phyloP scores from a whole-genome alignment of 2,113 vertebrate genomes.

The Tachysurus fulvidraco region DNA sequence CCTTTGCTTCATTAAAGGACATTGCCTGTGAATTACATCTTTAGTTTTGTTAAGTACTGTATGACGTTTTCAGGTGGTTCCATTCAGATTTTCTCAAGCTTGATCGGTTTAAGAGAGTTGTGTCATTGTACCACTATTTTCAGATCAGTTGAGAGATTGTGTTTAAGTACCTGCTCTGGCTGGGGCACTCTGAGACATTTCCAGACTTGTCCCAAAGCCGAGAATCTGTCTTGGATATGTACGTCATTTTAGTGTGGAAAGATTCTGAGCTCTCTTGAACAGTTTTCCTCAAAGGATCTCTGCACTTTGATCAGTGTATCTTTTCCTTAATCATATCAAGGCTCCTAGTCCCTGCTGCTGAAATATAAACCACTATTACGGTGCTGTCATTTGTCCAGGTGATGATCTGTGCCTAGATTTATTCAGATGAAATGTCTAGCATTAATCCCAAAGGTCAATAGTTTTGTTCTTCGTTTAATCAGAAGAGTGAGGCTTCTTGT shows the following conservation, averaged over 20 bases:
- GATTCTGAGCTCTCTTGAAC: background rate
- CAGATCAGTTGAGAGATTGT: background rate
- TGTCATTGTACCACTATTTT: background rate
- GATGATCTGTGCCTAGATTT: background rate
- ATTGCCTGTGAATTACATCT: background rate
- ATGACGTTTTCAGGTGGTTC: background rate
- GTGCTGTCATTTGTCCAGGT: background rate
- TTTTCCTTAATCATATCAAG: background rate
- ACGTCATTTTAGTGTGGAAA: conserved; percentile 12
- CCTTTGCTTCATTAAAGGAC: background rate
- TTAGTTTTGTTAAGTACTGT: background rate
- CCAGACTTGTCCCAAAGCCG: background rate
- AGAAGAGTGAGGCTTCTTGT: background rate
- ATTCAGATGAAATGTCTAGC: background rate
- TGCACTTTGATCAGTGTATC: background rate
- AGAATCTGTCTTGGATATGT: background rate
- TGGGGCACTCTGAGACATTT: background rate
- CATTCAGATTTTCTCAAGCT: background rate
- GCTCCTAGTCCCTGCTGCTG: background rate
- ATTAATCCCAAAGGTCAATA: background rate
- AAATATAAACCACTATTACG: background rate
- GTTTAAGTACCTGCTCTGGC: background rate
- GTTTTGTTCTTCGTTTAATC: background rate
- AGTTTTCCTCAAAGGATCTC: background rate
- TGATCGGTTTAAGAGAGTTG: background rate